These are phyloP conservation scores for Strigamia transsilvanica DNA, from an alignment of 2,888 invertebrate species.

Conservation along the genomic window DNA sequence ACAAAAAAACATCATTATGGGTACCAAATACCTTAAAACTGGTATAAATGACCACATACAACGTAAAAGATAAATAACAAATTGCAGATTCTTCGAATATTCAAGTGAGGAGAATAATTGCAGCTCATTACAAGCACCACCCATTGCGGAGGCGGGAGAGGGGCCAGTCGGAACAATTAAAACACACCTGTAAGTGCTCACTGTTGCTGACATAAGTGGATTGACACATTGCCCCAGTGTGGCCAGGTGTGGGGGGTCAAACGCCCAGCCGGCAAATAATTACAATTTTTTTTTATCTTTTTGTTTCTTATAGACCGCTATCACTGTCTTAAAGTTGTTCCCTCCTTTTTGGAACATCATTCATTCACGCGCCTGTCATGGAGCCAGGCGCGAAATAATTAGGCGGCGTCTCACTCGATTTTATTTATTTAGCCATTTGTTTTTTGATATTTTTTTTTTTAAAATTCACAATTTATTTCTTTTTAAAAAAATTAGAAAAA, in stretches of 20 bases:
- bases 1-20: background rate
- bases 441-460: background rate
- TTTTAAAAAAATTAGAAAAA: too few relatives aligned
- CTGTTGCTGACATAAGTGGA: slow-evolving; percentile 35
- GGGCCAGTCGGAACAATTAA: background rate
- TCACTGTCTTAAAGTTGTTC: slow-evolving; percentile 32
- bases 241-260: slow-evolving; percentile 40
- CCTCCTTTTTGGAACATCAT: slow-evolving; percentile 30
- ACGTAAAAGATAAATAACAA: too few relatives aligned
- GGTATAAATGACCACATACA: background rate
- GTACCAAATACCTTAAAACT: background rate
- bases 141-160: background rate
- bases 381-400: slow-evolving; percentile 38
- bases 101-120: background rate
- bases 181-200: background rate
- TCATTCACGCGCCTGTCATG: slow-evolving; percentile 38
- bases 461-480: background rate
- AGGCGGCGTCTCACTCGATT: slow-evolving; percentile 33
- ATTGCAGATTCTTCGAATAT: background rate
- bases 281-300: slow-evolving; percentile 40
- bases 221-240: slow-evolving; percentile 41
- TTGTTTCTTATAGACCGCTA: slow-evolving; percentile 32
- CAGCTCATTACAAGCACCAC: background rate
- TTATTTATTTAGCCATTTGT: slow-evolving; percentile 29
- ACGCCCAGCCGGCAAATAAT: slow-evolving; percentile 34